Conservation (phyloP, 1,140 invertebrate genomes). For the Meloidogyne exigua region DNA sequence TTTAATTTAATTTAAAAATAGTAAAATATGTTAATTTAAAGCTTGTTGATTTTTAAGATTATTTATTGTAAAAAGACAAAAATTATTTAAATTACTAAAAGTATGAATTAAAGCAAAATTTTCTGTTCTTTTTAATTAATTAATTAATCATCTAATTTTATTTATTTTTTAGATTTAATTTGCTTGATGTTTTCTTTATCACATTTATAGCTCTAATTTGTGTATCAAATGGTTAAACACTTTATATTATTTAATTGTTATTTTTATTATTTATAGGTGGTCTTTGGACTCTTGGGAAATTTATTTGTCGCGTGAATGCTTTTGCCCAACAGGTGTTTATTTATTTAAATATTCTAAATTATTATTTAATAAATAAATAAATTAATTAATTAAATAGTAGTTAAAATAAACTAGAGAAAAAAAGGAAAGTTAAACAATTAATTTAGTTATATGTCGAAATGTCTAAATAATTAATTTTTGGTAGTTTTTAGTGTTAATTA, state of each 20-base stretch:
- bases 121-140: background rate
- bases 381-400: too few relatives aligned
- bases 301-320: conserved; percentile 43
- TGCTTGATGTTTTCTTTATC: background rate
- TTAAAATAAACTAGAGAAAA: too few relatives aligned
- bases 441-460: too few relatives aligned
- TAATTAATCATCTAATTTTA: background rate
- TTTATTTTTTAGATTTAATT: conserved; percentile 30
- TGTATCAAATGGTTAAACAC: background rate
- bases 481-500: too few relatives aligned
- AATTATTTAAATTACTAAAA: too few relatives aligned
- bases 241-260: background rate
- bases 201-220: background rate
- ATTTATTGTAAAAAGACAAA: too few relatives aligned
- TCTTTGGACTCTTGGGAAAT: conserved; percentile 40
- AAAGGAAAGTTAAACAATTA: too few relatives aligned
- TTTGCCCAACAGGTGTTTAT: conserved; percentile 38
- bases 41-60: too few relatives aligned
- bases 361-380: background rate
- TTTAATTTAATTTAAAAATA: too few relatives aligned
- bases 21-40: background rate
- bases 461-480: too few relatives aligned
- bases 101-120: too few relatives aligned
- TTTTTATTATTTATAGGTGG: conserved; percentile 14
- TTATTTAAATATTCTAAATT: background rate